A percentile compares a stretch with the other conserved stretches of the same genome.
These are phyloP conservation scores for Operophtera brumata DNA, from an alignment of 2,888 invertebrate genomes.

Conservation along the genomic window DNA sequence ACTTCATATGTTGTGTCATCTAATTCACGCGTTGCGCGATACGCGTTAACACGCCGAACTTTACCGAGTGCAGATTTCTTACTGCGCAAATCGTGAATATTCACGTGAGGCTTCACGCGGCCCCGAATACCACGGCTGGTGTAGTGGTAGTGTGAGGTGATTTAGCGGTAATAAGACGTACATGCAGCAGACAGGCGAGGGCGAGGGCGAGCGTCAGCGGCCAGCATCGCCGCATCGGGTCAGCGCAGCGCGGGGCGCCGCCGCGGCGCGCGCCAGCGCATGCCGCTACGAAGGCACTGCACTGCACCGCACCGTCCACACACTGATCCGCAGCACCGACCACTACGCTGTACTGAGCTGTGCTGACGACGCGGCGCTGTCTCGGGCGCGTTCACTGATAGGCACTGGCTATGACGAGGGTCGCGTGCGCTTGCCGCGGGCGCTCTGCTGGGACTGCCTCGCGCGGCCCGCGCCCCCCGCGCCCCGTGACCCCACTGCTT, in stretches of 20 bases:
- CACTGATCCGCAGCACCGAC: constrained; percentile 18
- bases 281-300: constrained; percentile 13
- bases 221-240: constrained; percentile 64
- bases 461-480: constrained; percentile 29
- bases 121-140: too few relatives aligned
- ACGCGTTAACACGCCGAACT: too few relatives aligned
- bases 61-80: too few relatives aligned
- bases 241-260: constrained; percentile 51
- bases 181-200: constrained; percentile 69
- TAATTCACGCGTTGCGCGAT: too few relatives aligned
- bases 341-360: constrained; percentile 26
- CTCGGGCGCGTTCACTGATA: constrained; percentile 10
- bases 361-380: constrained; percentile 15
- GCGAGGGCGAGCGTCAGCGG: constrained; percentile 62
- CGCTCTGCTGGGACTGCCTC: constrained; percentile 52
- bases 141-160: too few relatives aligned
- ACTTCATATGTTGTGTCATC: too few relatives aligned
- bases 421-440: constrained; percentile 59
- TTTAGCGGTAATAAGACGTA: constrained; percentile 42
- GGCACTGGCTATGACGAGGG: neutral
- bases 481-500: constrained; percentile 28
- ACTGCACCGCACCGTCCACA: constrained; percentile 27
- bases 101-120: too few relatives aligned
- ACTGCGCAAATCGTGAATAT: too few relatives aligned
- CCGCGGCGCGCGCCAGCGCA: constrained; percentile 33